Percentiles rank a stretch among this genome's conserved stretches.
Conservation (phyloP, 2,888 invertebrate genomes). For the Argyra leucocephala region DNA sequence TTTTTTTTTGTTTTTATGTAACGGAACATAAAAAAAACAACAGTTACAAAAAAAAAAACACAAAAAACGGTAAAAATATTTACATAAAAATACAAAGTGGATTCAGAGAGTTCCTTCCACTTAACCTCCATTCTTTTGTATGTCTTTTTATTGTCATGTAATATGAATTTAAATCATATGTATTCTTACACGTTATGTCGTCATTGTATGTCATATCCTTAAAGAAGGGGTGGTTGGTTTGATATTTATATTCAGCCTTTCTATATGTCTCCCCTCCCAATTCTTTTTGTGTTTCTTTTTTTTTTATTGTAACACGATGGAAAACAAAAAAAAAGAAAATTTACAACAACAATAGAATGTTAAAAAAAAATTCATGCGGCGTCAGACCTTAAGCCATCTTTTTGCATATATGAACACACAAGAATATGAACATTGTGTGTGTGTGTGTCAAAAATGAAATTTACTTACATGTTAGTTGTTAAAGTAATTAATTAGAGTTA, state of each 20-base stretch:
- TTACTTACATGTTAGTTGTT: no score
- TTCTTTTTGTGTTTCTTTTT: no score
- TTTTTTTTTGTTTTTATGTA: not conserved
- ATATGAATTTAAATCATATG: constrained; percentile 3
- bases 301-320: no score
- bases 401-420: not conserved
- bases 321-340: not conserved
- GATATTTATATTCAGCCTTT: no score
- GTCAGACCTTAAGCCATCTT: not conserved
- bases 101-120: constrained; percentile 6
- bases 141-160: not conserved
- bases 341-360: not conserved
- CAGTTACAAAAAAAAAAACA: not conserved
- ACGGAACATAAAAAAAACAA: not conserved
- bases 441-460: no score
- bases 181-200: not conserved
- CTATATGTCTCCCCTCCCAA: no score
- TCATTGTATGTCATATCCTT: not conserved
- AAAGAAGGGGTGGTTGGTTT: not conserved
- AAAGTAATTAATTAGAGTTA: no score
- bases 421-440: not conserved
- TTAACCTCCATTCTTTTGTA: not conserved
- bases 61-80: not conserved
- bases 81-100: constrained; percentile 4
- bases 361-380: not conserved